Base-by-base conservation (phyloP, 2,113 vertebrate genomes). In the Euleptes europaea region DNA sequence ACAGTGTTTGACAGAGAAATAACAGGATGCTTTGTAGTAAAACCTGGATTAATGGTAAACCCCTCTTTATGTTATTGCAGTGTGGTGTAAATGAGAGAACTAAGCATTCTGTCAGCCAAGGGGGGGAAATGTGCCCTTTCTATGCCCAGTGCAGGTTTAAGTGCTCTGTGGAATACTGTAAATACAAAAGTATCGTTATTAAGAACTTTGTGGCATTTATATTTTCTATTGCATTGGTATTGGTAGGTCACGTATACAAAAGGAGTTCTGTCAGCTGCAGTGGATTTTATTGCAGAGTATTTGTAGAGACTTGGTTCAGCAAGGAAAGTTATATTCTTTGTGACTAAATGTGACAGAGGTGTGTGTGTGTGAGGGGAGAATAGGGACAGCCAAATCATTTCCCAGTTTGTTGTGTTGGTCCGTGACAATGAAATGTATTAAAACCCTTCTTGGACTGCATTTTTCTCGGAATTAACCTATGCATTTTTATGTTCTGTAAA, bases 31-130 rank as follows among this genome's bases (percentile, higher is more conserved):
- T 96, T 97, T 97, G 95, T 96, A 96, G 95, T 96, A 96, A 95
- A 96, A 96, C 95, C 94, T 96, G 95, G 96, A 97, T 97, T 97
- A 97, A 96, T 96, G 93, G 93, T 96, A 96, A 97, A 95, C 91
- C 95, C 90, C 86, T 95, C 94, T 97, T 97, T 97, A 96, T 97
- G 94, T 96, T 96, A 94, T 94, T 96, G 95, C 96, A 96, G 51
- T 92, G 93, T 95, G 92, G 94, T 96, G 94, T 96, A 95, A 97
- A 96, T 93, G 94, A 94, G 94, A 91, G 94, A 92, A 92, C 92
- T 95, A 93, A 95, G 94, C 91, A 84, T 82, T 87, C 95, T 94
- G 95, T 95, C 95, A 95, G 91, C 87, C 84, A 88, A 83, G 87
- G 82, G 89, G 86, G 75, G 90, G 90, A 85, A 38, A 84, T 86